A percentile compares a stretch with the other conserved stretches of the same genome.
Conservation (phyloP, 2,888 invertebrate genomes). For the Drosophila atroscutellata region DNA sequence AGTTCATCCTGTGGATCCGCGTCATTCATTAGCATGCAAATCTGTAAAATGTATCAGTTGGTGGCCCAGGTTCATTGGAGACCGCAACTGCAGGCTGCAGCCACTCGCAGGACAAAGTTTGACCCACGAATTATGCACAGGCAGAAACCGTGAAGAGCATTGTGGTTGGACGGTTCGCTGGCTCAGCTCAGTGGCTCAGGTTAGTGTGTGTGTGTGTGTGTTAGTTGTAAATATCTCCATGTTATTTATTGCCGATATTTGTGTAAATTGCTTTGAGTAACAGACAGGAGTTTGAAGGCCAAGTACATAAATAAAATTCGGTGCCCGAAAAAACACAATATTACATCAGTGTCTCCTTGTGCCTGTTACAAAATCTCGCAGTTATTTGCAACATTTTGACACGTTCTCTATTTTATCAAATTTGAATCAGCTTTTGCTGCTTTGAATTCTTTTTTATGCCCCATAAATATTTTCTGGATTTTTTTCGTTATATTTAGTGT, state of each 20-base stretch:
- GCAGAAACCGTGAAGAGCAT: slow-evolving; percentile 18
- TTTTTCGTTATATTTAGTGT: slow-evolving; percentile 13
- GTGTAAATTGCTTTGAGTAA: background rate
- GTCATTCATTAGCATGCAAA: slow-evolving; percentile 61
- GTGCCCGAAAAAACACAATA: background rate
- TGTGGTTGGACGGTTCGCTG: background rate
- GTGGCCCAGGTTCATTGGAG: slow-evolving; percentile 5
- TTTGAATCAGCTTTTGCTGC: background rate
- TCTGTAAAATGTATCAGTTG: slow-evolving; percentile 58
- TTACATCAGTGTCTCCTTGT: background rate
- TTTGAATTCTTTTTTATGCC: background rate
- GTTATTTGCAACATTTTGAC: background rate
- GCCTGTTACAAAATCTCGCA: background rate
- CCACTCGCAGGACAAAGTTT: slow-evolving; percentile 34
- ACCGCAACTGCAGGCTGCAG: slow-evolving; percentile 7
- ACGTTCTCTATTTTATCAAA: background rate
- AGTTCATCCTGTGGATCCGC: slow-evolving; percentile 6
- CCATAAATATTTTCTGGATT: slow-evolving; percentile 3
- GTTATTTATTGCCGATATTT: slow-evolving; percentile 6
- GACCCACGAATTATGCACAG: slow-evolving; percentile 29
- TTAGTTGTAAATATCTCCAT: slow-evolving; percentile 8
- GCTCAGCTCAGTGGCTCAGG: background rate
- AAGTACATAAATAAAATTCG: background rate
- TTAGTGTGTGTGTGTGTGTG: no score
- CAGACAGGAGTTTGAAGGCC: background rate